Conservation (phyloP, 1,140 invertebrate genomes). For the Littorina saxatilis region DNA sequence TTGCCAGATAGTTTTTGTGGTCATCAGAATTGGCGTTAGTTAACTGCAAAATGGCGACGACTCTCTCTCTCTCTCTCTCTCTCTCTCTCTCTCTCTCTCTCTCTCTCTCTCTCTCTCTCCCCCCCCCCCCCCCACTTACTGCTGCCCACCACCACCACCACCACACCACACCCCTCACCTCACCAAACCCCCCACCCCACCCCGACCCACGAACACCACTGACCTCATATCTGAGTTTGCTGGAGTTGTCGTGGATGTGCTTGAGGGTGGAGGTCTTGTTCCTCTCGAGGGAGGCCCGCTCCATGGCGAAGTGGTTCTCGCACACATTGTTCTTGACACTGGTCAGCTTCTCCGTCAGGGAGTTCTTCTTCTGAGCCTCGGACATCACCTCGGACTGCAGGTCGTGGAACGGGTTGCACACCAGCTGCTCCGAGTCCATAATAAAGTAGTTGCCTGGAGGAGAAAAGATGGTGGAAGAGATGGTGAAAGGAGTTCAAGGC, state of each 20-base stretch:
- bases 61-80: too few relatives aligned
- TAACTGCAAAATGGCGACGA: too few relatives aligned
- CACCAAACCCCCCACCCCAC: neutral
- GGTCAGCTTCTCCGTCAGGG: conserved; percentile 63
- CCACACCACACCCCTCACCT: neutral
- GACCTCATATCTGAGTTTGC: conserved; percentile 64
- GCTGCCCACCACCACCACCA: neutral
- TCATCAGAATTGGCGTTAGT: too few relatives aligned
- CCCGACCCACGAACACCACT: neutral
- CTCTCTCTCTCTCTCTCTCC: conserved; percentile 26
- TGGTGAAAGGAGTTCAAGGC: too few relatives aligned
- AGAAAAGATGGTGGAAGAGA: neutral
- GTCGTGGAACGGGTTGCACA: conserved; percentile 64
- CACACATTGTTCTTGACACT: conserved; percentile 69
- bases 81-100: conserved; percentile 1
- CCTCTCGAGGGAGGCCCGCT: conserved; percentile 53
- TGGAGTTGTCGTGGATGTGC: conserved; percentile 60
- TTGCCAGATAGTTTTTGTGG: too few relatives aligned
- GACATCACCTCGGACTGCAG: conserved; percentile 60
- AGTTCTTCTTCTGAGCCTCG: conserved; percentile 53
- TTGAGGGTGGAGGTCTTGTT: conserved; percentile 57
- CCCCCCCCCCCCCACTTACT: neutral
- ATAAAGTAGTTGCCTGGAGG: conserved; percentile 70
- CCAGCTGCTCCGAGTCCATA: conserved; percentile 70
- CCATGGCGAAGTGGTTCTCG: conserved; percentile 63